Evolutionary conservation across 2,888 invertebrate species (phyloP), one percentile per base, ranked within the genome.

Genomic region (Drosophila borealis): DNA sequence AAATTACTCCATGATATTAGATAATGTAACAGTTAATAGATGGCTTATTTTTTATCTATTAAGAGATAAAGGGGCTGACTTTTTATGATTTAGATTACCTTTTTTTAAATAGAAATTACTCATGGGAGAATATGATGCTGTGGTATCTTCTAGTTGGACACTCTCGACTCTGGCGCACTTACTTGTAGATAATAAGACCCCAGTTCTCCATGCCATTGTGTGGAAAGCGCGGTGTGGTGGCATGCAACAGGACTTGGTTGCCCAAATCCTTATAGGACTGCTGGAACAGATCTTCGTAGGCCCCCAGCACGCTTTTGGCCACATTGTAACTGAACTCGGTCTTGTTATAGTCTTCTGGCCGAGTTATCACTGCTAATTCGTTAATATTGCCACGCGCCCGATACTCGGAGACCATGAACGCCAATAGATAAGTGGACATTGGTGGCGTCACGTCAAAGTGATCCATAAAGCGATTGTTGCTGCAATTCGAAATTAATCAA

Each of bases 151-250:
- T n/a, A 0, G 9, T 9, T 8, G 29, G 29, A 25, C 25, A 25
- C 8, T 25, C 8, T 25, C 8, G 25, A 8, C 29, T 29, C 8
- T 8, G 2, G 29, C 29, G 2, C 8, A 29, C 90, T 96, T 90
- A 95, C 95, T 95, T 94, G 92, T 96, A 98, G 4, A 96, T 96
- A 11, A 97, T 94, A 4, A 98, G 93, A 1, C 97, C 98, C 97
- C 97, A 98, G 89, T 98, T 98, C 90, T 97, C 97, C 97, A 97
- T 97, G 63, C 97, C 95, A 19, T 95, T 95, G 56, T 95, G 95
- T 0, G 95, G 94, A 91, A 97, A 97, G 81, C 96, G 95, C 0
- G 96, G 95, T 49, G 97, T 93, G 0, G 96, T 96, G 3, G 96
- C 94, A 78, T 96, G 95, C 89, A 97, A 96, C 81, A 97, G 93